phyloP scores from a whole-genome alignment of 2,797 vertebrate species.

The Melanotaenia trifasciata region DNA sequence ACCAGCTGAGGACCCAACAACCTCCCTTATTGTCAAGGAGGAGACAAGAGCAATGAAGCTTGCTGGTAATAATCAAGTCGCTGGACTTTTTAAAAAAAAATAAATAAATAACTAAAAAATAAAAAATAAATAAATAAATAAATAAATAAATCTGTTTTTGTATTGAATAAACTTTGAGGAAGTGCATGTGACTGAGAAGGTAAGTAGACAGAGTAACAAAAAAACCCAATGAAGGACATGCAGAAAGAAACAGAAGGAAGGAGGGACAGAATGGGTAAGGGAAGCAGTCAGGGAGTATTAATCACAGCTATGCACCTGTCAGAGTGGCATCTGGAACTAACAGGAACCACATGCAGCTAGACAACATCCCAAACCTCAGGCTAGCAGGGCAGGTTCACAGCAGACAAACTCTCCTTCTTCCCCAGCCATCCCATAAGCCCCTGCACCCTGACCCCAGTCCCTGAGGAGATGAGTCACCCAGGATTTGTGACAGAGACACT shows the following conservation, averaged over 20 bases:
- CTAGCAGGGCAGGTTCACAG: conserved; percentile 74
- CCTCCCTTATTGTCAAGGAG: conserved; percentile 60
- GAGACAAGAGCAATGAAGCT: conserved; percentile 40
- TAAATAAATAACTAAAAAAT: too few species aligned
- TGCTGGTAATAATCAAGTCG: conserved; percentile 29
- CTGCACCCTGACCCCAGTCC: conserved; percentile 61
- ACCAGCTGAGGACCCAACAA: conserved; percentile 93
- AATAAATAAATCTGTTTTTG: conserved; percentile 19
- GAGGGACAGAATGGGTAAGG: conserved; percentile 54
- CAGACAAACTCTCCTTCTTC: conserved; percentile 38
- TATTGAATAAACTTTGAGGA: conserved; percentile 35
- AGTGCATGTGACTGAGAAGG: conserved; percentile 2
- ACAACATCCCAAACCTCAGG: conserved; percentile 76
- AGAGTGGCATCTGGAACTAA: conserved; percentile 98
- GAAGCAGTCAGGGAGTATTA: conserved; percentile 83
- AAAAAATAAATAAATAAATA: background rate
- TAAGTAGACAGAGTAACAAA: conserved; percentile 9
- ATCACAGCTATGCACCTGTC: conserved; percentile 93
- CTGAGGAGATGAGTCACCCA: conserved; percentile 49
- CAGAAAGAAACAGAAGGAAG: conserved; percentile 38
- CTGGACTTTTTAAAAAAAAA: conserved; percentile 2
- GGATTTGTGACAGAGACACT: conserved; percentile 32
- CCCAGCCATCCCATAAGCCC: conserved; percentile 60
- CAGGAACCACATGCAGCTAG: conserved; percentile 85
- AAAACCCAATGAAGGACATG: conserved; percentile 33